Conservation (phyloP, 2,113 vertebrate genomes). For the Xenotilapia caudafasciata region DNA sequence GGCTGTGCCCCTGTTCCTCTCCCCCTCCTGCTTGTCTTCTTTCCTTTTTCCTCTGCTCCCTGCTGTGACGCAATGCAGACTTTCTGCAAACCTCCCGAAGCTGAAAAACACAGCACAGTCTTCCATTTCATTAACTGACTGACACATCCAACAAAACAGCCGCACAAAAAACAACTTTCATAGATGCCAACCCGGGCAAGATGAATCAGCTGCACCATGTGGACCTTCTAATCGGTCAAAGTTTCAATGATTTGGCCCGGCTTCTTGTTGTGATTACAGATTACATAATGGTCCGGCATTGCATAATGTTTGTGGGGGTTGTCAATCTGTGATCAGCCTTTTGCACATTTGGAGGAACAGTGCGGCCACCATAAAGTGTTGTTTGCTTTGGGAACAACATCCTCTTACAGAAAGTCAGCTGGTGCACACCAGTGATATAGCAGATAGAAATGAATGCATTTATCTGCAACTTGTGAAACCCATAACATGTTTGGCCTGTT, state of each 20-base stretch:
- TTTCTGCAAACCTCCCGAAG: constrained; percentile 20
- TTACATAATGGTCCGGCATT: constrained; percentile 23
- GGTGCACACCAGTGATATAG: not conserved
- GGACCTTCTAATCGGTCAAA: not conserved
- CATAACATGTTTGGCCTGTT: not conserved
- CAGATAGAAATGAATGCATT: not conserved
- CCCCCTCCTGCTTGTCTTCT: not conserved
- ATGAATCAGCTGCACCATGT: constrained; percentile 23
- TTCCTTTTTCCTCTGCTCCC: constrained; percentile 15
- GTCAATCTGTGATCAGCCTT: constrained; percentile 9
- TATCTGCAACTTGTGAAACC: not conserved
- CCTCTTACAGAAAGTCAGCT: not conserved
- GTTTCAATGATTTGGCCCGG: not conserved
- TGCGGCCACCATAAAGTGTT: not conserved
- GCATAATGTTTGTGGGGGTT: constrained; percentile 23
- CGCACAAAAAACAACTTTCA: not conserved
- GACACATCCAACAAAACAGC: not conserved
- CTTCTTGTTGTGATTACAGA: constrained; percentile 10
- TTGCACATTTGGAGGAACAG: not conserved
- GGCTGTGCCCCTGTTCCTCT: constrained; percentile 22
- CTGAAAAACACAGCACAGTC: not conserved
- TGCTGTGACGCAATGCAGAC: constrained; percentile 69
- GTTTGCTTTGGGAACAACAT: not conserved
- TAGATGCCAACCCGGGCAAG: not conserved
- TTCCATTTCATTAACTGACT: not conserved